These are phyloP conservation scores for Cryptoprocta ferox DNA, from an alignment of 2,797 vertebrate species.

Conservation along the genomic window DNA sequence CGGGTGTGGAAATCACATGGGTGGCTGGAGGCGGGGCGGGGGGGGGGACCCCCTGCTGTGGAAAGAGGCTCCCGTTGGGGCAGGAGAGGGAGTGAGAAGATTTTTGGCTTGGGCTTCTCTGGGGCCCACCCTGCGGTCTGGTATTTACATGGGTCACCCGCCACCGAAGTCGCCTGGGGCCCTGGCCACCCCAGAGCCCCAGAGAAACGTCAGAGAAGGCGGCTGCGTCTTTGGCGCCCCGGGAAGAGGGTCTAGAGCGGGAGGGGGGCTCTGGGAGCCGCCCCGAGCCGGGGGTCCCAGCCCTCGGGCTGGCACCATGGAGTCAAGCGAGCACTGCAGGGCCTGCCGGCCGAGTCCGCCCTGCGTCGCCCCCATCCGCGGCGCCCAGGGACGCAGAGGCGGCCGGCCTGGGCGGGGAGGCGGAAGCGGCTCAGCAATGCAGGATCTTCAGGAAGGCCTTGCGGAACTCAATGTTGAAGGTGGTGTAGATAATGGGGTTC, in stretches of 20 bases:
- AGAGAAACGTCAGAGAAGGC: slow-evolving; percentile 41
- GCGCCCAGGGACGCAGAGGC: background rate
- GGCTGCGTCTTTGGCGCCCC: slow-evolving; percentile 88
- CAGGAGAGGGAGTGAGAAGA: background rate
- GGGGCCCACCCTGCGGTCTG: slow-evolving; percentile 34
- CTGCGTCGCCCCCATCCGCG: background rate
- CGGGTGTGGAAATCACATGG: background rate
- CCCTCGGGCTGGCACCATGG: background rate
- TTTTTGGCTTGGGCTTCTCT: slow-evolving; percentile 80
- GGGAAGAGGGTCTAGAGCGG: background rate
- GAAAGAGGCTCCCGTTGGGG: background rate
- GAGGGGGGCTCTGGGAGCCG: background rate
- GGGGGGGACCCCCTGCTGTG: background rate
- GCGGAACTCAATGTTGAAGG: slow-evolving; percentile 98
- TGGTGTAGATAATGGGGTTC: slow-evolving; percentile 99
- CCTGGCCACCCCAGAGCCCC: background rate
- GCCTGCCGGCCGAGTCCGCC: background rate
- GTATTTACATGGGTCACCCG: slow-evolving; percentile 73
- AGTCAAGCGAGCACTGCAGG: slow-evolving; percentile 63
- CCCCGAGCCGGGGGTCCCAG: slow-evolving; percentile 20
- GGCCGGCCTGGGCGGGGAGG: background rate
- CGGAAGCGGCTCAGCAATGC: slow-evolving; percentile 90
- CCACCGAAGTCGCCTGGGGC: background rate
- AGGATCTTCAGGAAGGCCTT: slow-evolving; percentile 99
- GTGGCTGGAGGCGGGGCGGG: background rate